Percentiles rank a stretch among this genome's conserved stretches.
phyloP scores from a whole-genome alignment of 2,797 vertebrate species.

The Lagodon rhomboides region DNA sequence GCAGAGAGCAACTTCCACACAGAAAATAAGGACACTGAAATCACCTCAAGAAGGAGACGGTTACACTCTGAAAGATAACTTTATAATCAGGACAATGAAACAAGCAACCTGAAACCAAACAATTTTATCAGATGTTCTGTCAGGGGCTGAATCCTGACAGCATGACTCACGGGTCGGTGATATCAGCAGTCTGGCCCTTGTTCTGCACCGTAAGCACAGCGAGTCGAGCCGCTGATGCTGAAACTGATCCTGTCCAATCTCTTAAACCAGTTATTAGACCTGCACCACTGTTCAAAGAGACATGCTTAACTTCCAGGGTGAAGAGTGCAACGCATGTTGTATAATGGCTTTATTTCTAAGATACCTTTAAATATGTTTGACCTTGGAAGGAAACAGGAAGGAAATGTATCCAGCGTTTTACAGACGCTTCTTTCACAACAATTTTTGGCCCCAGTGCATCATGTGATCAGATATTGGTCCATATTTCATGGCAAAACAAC shows the following conservation, averaged over 20 bases:
- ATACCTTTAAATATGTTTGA: neutral
- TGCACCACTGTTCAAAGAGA: neutral
- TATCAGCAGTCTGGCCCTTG: slow-evolving; percentile 20
- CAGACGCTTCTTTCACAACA: too few species aligned
- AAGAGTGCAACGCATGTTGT: slow-evolving; percentile 11
- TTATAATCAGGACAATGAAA: slow-evolving; percentile 25
- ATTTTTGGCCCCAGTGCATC: too few species aligned
- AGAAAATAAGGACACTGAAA: slow-evolving; percentile 1
- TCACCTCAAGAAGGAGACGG: slow-evolving; percentile 12
- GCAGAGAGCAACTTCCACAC: neutral
- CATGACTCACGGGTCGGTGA: slow-evolving; percentile 16
- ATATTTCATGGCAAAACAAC: too few species aligned
- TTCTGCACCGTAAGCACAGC: slow-evolving; percentile 36
- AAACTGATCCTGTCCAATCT: slow-evolving; percentile 16
- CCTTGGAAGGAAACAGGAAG: too few species aligned
- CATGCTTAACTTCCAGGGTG: neutral
- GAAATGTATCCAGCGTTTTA: too few species aligned
- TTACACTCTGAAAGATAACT: neutral
- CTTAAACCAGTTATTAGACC: slow-evolving; percentile 29
- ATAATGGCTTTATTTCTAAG: slow-evolving; percentile 6
- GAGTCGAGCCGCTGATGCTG: slow-evolving; percentile 16
- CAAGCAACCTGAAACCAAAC: slow-evolving; percentile 6
- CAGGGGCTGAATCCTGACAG: slow-evolving; percentile 12
- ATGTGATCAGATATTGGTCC: too few species aligned
- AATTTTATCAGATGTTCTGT: slow-evolving; percentile 47